phyloP scores from a whole-genome alignment of 1,140 invertebrate species.

The Ericerus pela region DNA sequence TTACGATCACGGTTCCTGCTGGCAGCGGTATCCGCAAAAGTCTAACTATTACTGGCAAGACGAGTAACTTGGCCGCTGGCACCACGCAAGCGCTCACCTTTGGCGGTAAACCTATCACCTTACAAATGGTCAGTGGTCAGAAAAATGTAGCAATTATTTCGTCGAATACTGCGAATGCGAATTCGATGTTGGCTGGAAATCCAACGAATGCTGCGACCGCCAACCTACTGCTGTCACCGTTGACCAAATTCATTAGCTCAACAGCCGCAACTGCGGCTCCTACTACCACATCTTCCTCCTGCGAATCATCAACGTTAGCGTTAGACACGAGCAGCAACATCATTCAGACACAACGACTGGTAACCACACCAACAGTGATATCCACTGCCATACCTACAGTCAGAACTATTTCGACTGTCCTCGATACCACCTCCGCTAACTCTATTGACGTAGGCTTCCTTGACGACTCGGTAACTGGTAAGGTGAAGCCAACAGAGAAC shows the following conservation, averaged over 20 bases:
- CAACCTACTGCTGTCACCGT: constrained; percentile 16
- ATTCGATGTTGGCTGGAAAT: too few species aligned
- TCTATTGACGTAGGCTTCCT: neutral
- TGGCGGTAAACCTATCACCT: constrained; percentile 23
- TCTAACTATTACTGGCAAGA: constrained; percentile 25
- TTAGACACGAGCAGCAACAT: neutral
- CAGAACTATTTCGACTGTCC: neutral
- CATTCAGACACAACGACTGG: neutral
- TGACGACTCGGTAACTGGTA: neutral
- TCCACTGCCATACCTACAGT: neutral
- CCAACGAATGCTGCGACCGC: too few species aligned
- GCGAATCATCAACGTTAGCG: neutral
- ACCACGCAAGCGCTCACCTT: constrained; percentile 21
- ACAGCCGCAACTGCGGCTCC: neutral
- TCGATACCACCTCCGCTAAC: neutral
- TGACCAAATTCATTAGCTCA: constrained; percentile 16
- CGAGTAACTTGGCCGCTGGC: constrained; percentile 19
- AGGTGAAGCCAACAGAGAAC: neutral
- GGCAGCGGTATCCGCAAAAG: constrained; percentile 25
- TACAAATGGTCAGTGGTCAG: constrained; percentile 23
- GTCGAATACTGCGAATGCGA: constrained; percentile 13
- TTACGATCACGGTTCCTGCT: constrained; percentile 48
- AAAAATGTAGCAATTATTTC: constrained; percentile 21
- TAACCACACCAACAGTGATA: neutral
- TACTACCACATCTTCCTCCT: neutral